These are phyloP conservation scores for Geococcyx californianus DNA, from an alignment of 2,113 vertebrate genomes.

Conservation along the genomic window DNA sequence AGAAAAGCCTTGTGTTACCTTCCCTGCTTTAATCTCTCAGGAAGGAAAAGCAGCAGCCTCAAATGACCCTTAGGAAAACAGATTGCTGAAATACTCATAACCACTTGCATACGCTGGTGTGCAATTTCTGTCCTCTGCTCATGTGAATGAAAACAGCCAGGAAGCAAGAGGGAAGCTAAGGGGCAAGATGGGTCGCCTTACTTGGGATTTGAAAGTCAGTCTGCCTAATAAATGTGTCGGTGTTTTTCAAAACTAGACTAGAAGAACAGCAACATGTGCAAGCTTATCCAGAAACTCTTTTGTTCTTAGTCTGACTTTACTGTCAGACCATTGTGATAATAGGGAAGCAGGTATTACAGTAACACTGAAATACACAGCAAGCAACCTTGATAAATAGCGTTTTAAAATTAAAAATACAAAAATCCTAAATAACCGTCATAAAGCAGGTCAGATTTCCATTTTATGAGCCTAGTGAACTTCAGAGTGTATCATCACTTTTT, in stretches of 20 bases:
- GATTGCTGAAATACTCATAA: background rate
- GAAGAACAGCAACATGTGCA: background rate
- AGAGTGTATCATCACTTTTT: fast-evolving
- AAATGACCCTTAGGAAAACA: background rate
- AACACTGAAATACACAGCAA: background rate
- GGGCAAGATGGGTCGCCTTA: background rate
- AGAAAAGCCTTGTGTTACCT: background rate
- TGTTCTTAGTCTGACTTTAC: background rate
- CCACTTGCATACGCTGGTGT: background rate
- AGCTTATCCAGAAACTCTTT: background rate
- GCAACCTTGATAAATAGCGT: background rate
- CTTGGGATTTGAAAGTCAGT: background rate
- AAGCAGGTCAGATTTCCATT: background rate
- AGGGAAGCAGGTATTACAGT: background rate
- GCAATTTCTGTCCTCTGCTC: background rate
- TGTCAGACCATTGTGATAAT: fast-evolving
- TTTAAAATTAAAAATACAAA: background rate
- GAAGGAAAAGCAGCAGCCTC: background rate
- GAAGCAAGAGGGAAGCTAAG: background rate
- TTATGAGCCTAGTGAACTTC: background rate
- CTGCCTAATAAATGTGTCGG: background rate
- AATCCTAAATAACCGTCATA: background rate
- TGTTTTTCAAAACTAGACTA: background rate
- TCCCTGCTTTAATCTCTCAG: background rate
- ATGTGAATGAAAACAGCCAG: background rate